Evolutionary conservation across 2,113 vertebrate genomes (phyloP).

Genomic region (Boleophthalmus pectinirostris): DNA sequence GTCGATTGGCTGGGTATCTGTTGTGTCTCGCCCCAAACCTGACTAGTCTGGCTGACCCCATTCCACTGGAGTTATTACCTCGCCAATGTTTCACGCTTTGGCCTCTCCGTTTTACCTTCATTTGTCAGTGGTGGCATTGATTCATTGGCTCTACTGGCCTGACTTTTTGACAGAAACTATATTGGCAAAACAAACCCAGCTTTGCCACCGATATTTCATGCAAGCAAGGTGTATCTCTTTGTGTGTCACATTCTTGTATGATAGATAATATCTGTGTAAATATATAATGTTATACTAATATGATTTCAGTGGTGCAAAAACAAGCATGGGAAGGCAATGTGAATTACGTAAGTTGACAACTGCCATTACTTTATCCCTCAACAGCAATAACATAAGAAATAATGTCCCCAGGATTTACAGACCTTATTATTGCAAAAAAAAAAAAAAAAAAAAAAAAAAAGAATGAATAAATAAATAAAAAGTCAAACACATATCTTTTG

Average conservation of each 20-base stretch:
- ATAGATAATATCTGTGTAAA: neutral
- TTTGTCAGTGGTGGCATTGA: conserved; percentile 39
- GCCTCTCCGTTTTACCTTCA: conserved; percentile 31
- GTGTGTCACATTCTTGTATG: conserved; percentile 1
- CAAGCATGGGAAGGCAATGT: neutral
- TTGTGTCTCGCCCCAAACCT: conserved; percentile 6
- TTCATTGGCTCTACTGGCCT: conserved; percentile 23
- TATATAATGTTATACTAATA: neutral
- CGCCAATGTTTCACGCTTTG: conserved; percentile 46
- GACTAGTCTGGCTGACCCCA: conserved; percentile 49
- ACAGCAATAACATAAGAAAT: no score
- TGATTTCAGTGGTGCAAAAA: neutral
- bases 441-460: no score
- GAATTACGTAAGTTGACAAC: neutral
- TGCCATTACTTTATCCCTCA: neutral
- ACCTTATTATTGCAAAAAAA: no score
- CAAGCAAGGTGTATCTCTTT: neutral
- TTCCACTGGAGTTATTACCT: conserved; percentile 47
- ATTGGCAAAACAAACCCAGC: conserved; percentile 27
- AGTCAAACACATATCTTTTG: no score
- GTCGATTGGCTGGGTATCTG: conserved; percentile 39
- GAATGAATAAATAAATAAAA: no score
- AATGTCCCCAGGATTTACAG: no score
- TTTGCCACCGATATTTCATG: conserved; percentile 15
- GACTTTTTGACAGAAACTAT: conserved; percentile 32